Evolutionary conservation across 2,113 vertebrate species (phyloP).

Genomic region (Tyrannus savana): DNA sequence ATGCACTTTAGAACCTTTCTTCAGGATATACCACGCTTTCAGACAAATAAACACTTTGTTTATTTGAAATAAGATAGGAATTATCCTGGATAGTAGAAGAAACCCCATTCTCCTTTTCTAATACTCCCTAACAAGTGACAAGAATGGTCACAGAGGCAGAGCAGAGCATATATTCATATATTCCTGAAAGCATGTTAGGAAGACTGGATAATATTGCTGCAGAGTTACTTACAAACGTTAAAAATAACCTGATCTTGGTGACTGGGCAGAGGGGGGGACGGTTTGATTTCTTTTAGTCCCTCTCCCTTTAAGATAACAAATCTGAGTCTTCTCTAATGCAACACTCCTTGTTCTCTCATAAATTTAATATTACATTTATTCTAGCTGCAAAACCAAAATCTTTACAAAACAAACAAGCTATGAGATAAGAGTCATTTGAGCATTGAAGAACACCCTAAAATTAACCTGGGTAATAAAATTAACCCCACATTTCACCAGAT

Average conservation of each 20-base stretch:
- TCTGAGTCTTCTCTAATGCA: not conserved
- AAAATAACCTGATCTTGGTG: not conserved
- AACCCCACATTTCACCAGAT: not conserved
- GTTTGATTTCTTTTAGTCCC: not conserved
- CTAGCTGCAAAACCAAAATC: not conserved
- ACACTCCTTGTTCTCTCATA: accelerated
- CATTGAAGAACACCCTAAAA: not conserved
- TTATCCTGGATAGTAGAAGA: not conserved
- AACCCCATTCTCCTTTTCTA: not conserved
- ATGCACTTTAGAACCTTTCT: not conserved
- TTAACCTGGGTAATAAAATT: not conserved
- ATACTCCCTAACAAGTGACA: not conserved
- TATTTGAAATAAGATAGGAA: not conserved
- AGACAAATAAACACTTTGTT: not conserved
- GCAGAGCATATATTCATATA: not conserved
- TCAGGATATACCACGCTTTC: not conserved
- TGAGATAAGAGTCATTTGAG: not conserved
- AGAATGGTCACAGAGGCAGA: not conserved
- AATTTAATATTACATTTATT: not conserved
- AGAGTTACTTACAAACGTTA: not conserved
- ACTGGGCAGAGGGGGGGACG: accelerated
- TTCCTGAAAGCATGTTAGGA: not conserved
- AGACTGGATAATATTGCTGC: not conserved
- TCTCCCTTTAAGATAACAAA: not conserved
- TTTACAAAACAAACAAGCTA: not conserved